Evolutionary conservation across 2,888 invertebrate genomes (phyloP).

Genomic region (Crocallis elinguaria): DNA sequence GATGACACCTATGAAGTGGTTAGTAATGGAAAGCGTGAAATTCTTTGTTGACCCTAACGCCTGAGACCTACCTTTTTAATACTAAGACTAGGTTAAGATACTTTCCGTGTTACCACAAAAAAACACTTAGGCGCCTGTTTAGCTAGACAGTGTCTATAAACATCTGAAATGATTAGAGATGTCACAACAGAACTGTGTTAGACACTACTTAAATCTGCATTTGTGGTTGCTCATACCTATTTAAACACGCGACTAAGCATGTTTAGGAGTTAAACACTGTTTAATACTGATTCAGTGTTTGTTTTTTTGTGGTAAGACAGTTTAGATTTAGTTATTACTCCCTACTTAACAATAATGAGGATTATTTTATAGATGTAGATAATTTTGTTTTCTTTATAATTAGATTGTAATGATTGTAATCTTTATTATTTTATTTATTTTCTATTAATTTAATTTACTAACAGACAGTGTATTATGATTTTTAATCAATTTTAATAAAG

Average conservation of each 20-base stretch:
- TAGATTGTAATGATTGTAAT: background rate
- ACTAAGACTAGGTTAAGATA: constrained; percentile 31
- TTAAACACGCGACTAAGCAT: too few species aligned
- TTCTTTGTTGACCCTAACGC: constrained; percentile 70
- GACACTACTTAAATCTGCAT: too few species aligned
- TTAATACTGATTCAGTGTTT: too few species aligned
- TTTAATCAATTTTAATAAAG: constrained; percentile 36
- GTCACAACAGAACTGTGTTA: too few species aligned
- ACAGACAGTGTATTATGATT: constrained; percentile 36
- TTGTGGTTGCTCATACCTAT: too few species aligned
- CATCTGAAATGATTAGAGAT: too few species aligned
- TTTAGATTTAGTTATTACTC: too few species aligned
- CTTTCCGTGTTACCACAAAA: too few species aligned
- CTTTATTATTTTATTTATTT: constrained; percentile 32
- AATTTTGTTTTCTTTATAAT: constrained; percentile 6
- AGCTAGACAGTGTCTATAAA: too few species aligned
- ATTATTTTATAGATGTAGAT: background rate
- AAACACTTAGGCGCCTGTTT: too few species aligned
- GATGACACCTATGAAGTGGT: constrained; percentile 84
- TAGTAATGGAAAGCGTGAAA: constrained; percentile 72
- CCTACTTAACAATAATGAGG: constrained; percentile 6
- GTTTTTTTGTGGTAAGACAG: too few species aligned
- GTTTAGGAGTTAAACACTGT: too few species aligned
- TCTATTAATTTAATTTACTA: constrained; percentile 27
- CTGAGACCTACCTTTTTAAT: background rate